Percentiles rank a stretch among this genome's conserved stretches.
These are phyloP conservation scores for Sebastes minor DNA, from an alignment of 2,797 vertebrate species.

Conservation along the genomic window DNA sequence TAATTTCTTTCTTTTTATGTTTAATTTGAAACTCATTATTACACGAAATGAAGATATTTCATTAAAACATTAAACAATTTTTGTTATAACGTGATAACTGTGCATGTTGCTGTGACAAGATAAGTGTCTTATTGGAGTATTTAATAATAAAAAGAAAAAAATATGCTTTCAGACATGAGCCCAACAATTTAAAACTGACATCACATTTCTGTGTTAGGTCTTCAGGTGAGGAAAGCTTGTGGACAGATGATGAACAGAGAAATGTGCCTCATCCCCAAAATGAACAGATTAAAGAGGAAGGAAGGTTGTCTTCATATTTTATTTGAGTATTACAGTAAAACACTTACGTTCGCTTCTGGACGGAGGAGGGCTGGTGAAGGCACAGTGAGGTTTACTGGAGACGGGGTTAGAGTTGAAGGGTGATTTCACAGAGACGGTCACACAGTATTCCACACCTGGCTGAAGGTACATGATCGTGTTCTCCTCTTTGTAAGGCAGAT, in stretches of 20 bases:
- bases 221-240: neutral
- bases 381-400: constrained; percentile 50
- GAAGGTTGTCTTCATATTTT: neutral
- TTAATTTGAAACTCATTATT: neutral
- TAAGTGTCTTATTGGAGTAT: neutral
- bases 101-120: neutral
- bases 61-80: neutral
- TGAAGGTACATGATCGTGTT: constrained; percentile 65
- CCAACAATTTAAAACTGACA: neutral
- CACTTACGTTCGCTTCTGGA: constrained; percentile 18
- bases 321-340: neutral
- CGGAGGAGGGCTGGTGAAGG: constrained; percentile 65
- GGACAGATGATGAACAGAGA: neutral
- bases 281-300: neutral
- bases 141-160: neutral
- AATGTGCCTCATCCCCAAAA: neutral
- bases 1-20: neutral
- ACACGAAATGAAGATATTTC: too few relatives aligned
- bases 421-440: constrained; percentile 32
- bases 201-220: neutral
- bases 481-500: constrained; percentile 30
- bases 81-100: neutral
- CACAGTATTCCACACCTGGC: constrained; percentile 74
- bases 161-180: too few relatives aligned
- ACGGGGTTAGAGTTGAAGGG: neutral